Percentiles rank a stretch among this genome's conserved stretches.
Conservation (phyloP, 2,888 invertebrate species). For the Paralinhomoeus sp. region DNA sequence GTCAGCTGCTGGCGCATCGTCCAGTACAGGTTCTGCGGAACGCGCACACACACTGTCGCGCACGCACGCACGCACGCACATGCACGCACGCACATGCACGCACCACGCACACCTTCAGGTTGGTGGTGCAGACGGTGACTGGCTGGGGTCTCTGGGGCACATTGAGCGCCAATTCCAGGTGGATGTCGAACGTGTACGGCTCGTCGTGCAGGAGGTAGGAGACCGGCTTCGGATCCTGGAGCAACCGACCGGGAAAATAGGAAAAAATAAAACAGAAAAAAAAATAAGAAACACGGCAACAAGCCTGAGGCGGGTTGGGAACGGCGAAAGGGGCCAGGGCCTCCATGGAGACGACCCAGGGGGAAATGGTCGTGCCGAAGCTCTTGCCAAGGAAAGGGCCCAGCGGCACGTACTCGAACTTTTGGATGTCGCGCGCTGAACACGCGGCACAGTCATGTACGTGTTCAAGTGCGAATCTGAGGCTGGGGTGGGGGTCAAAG, state of each 20-base stretch:
- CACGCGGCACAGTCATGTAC: no score
- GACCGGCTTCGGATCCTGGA: conserved; percentile 63
- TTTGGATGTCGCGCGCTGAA: conserved; percentile 84
- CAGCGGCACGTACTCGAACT: conserved; percentile 94
- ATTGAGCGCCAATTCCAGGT: conserved; percentile 58
- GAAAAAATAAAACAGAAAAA: no score
- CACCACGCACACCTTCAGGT: background rate
- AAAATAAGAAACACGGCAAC: no score
- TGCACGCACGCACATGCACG: background rate
- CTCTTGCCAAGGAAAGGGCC: conserved; percentile 93
- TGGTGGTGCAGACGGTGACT: background rate
- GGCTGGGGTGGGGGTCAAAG: no score
- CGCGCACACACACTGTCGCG: no score
- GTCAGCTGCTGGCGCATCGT: conserved; percentile 83
- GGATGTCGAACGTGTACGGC: conserved; percentile 74
- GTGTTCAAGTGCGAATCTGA: no score
- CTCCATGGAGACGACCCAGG: conserved; percentile 85
- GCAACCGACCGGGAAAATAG: conserved; percentile 10
- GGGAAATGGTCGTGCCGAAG: conserved; percentile 78
- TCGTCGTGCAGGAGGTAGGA: conserved; percentile 63
- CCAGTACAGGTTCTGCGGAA: conserved; percentile 58
- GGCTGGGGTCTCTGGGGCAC: background rate
- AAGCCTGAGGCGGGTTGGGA: conserved; percentile 41
- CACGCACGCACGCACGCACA: no score
- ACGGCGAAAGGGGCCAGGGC: conserved; percentile 65